Evolutionary conservation across 2,113 vertebrate species (phyloP).

Genomic region (Vicugna pacos): DNA sequence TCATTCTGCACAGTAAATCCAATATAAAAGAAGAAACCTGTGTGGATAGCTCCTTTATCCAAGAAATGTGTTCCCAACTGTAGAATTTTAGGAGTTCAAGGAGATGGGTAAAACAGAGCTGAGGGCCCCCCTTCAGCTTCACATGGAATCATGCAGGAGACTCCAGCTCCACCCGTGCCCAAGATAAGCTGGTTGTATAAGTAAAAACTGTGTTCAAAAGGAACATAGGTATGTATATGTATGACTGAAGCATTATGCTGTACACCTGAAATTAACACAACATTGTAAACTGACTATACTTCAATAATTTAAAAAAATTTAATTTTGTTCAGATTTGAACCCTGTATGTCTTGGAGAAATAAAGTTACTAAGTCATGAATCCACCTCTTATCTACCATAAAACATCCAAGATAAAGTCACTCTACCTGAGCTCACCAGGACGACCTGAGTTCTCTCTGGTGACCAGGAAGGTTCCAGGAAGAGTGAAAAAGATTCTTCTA

Average conservation of each 20-base stretch:
- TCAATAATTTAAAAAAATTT: no score
- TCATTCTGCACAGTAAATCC: background rate
- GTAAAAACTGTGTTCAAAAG: background rate
- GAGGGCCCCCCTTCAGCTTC: background rate
- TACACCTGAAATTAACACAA: no score
- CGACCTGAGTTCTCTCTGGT: slow-evolving; percentile 9
- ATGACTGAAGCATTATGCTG: no score
- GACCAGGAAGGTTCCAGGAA: slow-evolving; percentile 11
- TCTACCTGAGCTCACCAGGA: background rate
- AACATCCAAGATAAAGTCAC: background rate
- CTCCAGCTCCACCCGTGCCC: background rate
- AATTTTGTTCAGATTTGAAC: background rate
- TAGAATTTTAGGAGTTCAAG: background rate
- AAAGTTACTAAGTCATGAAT: background rate
- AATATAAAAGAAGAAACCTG: slow-evolving; percentile 1
- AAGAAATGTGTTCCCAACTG: background rate
- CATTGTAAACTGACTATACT: no score
- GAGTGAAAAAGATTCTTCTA: slow-evolving; percentile 6
- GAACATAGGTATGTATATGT: no score
- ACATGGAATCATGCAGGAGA: background rate
- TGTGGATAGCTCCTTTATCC: background rate
- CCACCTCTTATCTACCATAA: background rate
- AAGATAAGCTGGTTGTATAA: background rate
- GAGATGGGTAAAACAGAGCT: background rate
- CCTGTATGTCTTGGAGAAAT: background rate